Evolutionary conservation across 2,113 vertebrate genomes (phyloP), one percentile per base, ranked within the genome.

Genomic region (Sapayoa aenigma): DNA sequence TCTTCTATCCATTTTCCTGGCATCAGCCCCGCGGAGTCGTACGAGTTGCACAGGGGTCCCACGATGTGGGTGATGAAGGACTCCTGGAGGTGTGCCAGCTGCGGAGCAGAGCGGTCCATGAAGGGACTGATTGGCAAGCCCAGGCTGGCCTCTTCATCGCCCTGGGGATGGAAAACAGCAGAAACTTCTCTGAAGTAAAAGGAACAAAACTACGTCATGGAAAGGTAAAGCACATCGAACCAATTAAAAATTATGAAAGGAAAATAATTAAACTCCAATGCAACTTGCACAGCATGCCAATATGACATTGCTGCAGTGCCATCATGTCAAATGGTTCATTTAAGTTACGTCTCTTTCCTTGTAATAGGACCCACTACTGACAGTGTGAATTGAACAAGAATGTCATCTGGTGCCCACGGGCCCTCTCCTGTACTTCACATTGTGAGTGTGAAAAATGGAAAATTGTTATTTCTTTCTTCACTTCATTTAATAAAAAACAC

Each of bases 51-150:
- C 5, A 99, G 98, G 5, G 99, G 99, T 12, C 99, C 99, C 95
- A 99, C 99, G 10, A 99, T 99, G 97, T 99, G 99, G 17, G 99
- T 99, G 96, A 99, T 99, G 97, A 99, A 99, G 20, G 99, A 99
- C 84, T 99, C 99, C 97, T 99, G 99, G 47, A 99, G 98, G 79
- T 99, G 99, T 81, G 99, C 99, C 96, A 99, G 87, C 97, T 99
- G 99, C 2, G 99, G 99, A 9, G 99, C 98, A 18, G 99, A 98
- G 67, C 99, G 98, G 96, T 99, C 99, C 99, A 99, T 99, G 97
- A 99, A 99, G 9, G 99, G 99, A 90, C 99, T 99, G 95, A 99
- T 98, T 16, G 99, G 99, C 82, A 99, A 98, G 19, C 99, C 99
- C 31, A 99, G 97, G 92, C 98, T 99, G 87, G 99, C 98, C 96